phyloP scores from a whole-genome alignment of 2,797 vertebrate species.

The Tarsius wallacei region DNA sequence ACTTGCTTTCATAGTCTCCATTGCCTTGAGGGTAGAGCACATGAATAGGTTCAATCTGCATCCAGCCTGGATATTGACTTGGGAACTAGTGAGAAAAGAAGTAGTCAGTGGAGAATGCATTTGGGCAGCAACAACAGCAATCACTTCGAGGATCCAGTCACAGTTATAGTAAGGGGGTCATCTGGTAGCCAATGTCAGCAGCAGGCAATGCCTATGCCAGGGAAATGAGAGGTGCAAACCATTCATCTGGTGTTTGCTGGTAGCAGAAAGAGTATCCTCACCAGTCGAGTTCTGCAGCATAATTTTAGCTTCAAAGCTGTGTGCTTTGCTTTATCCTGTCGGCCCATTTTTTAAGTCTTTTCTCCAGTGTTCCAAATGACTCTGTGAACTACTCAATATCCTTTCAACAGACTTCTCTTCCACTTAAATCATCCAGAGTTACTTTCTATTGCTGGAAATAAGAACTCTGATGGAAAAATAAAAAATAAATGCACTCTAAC shows the following conservation, averaged over 20 bases:
- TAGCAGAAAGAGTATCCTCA: not conserved
- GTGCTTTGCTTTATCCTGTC: not conserved
- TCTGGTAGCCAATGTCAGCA: not conserved
- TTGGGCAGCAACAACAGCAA: not conserved
- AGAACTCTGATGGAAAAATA: constrained; percentile 47
- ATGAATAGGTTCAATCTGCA: not conserved
- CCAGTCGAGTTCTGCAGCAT: not conserved
- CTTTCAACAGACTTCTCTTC: constrained; percentile 67
- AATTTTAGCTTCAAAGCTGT: not conserved
- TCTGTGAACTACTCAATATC: constrained; percentile 46
- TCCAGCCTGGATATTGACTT: not conserved
- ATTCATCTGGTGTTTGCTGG: not conserved
- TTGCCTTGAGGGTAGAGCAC: not conserved
- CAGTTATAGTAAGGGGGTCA: not conserved
- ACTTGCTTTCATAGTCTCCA: not conserved
- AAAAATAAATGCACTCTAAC: constrained; percentile 34
- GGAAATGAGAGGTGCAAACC: not conserved
- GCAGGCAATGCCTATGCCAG: not conserved
- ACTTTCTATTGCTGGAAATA: constrained; percentile 50
- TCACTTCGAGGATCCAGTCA: not conserved
- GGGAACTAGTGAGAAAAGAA: not conserved
- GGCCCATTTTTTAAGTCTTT: not conserved
- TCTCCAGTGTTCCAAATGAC: not conserved
- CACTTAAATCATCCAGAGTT: constrained; percentile 63
- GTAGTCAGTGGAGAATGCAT: not conserved